A percentile compares a stretch with the other conserved stretches of the same genome.
These are phyloP conservation scores for Poecilia picta DNA, from an alignment of 2,797 vertebrate species.

Conservation along the genomic window DNA sequence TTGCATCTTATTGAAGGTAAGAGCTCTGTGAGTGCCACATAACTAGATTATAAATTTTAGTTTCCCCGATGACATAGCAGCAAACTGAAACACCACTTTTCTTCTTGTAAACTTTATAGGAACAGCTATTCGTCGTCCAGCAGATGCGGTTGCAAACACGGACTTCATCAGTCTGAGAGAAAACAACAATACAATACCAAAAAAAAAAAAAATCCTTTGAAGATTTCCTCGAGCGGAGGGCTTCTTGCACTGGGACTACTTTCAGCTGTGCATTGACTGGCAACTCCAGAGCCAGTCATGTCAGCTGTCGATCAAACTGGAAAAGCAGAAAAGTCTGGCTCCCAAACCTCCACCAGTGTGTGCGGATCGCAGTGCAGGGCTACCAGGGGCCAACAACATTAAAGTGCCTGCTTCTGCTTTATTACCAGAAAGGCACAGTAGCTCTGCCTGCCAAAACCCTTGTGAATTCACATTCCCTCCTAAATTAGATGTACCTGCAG, in stretches of 20 bases:
- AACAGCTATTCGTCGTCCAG: slow-evolving; percentile 44
- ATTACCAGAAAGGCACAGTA: slow-evolving; percentile 61
- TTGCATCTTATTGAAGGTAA: slow-evolving; percentile 30
- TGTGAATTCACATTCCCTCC: slow-evolving; percentile 63
- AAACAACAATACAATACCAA: slow-evolving; percentile 43
- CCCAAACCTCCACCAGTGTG: slow-evolving; percentile 48
- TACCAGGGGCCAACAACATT: slow-evolving; percentile 60
- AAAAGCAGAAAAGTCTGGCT: slow-evolving; percentile 51
- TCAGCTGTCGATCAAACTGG: slow-evolving; percentile 80
- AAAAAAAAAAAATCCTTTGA: slow-evolving; percentile 48
- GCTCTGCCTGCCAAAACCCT: slow-evolving; percentile 57
- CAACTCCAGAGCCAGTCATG: slow-evolving; percentile 72
- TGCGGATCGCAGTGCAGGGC: slow-evolving; percentile 36
- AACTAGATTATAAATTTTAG: slow-evolving; percentile 50
- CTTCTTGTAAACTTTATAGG: slow-evolving; percentile 58
- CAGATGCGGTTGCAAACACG: slow-evolving; percentile 50
- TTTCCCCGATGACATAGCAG: slow-evolving; percentile 2
- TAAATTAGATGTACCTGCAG: slow-evolving; percentile 66
- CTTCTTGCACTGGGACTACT: slow-evolving; percentile 57
- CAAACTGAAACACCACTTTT: slow-evolving; percentile 21
- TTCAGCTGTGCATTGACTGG: slow-evolving; percentile 65
- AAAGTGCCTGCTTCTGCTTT: slow-evolving; percentile 62
- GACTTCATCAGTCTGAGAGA: slow-evolving; percentile 43
- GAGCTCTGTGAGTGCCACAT: slow-evolving; percentile 47
- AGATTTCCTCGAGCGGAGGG: slow-evolving; percentile 50